Evolutionary conservation across 2,113 vertebrate genomes (phyloP), one percentile per base, ranked within the genome.

Genomic region (Corynorhinus townsendii): DNA sequence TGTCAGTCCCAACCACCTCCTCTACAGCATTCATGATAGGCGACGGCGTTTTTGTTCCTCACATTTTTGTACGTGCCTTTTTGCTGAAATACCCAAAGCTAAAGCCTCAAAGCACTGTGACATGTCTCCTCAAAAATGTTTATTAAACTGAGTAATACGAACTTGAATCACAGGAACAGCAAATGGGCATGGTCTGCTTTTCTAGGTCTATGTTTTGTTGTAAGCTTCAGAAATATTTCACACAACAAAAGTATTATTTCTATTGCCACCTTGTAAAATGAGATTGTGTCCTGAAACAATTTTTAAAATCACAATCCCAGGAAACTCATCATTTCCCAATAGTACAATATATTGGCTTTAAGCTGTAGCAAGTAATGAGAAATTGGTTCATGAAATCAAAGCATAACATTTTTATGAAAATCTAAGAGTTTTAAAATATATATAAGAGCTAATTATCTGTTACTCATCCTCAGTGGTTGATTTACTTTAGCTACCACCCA

Each of bases 341-440:
- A 88, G 88, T 89, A 95, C 85, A 86, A 92, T 79, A 10, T 56
- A 85, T 88, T 54, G 52, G 49, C 52, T 96, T 93, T 90, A 82
- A 89, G 11, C 33, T 94, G 8, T 62, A 80, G 33, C 54, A 86
- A 80, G 62, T 73, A 75, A 83, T 71, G 43, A 95, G 71, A 93
- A 95, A 94, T 33, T 81, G 69, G 66, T 45, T 73, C 86, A 71
- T 93, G 82, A 94, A 93, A 88, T 79, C 56, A 83, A 86, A n/a
- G 24, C 59, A 85, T 86, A 82, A 96, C 66, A 93, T 76, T 96
- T 96, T 92, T 86, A 91, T 83, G 47, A 92, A 87, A 90, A 88
- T 72, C 92, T 56, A 76, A 93, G 40, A 83, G 15, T 95, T 89
- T 94, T 84, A 89, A 97, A 84, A 96, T 85, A 88, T 92, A 80